Conservation (phyloP, 2,113 vertebrate genomes). For the Gymnarchus niloticus region DNA sequence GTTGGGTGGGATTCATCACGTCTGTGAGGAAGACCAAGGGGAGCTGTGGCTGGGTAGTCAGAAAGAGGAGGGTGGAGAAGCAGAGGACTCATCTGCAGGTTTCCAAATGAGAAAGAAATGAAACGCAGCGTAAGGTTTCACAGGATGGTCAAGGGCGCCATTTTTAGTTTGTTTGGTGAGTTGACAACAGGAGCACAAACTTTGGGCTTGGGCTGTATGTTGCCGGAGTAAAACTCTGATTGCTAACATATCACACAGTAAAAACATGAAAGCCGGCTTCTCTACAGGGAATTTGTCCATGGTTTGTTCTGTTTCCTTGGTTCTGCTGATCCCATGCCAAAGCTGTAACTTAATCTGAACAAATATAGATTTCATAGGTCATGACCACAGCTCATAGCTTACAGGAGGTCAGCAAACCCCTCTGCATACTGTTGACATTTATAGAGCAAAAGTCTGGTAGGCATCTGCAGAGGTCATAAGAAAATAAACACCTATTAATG, state of each 20-base stretch:
- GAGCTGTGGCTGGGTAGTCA: neutral
- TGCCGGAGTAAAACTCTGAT: neutral
- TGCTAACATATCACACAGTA: neutral
- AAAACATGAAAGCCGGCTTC: neutral
- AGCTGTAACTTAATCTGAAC: constrained; percentile 27
- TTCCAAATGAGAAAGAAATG: neutral
- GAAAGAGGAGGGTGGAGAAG: neutral
- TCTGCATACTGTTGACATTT: constrained; percentile 72
- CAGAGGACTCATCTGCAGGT: neutral
- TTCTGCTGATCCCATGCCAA: neutral
- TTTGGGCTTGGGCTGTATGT: neutral
- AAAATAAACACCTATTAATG: constrained; percentile 99
- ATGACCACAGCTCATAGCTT: constrained; percentile 41
- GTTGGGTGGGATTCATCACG: constrained; percentile 72
- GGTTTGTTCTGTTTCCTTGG: neutral
- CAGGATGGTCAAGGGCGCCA: too few relatives aligned
- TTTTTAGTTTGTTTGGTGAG: neutral
- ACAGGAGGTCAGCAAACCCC: constrained; percentile 43
- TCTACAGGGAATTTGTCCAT: too few relatives aligned
- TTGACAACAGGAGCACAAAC: neutral
- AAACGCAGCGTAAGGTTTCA: too few relatives aligned
- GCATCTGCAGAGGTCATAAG: constrained; percentile 86
- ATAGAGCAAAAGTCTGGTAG: constrained; percentile 69
- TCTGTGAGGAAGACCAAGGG: too few relatives aligned
- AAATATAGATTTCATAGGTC: constrained; percentile 34